Percentiles rank a stretch among this genome's conserved stretches.
Conservation (phyloP, 2,888 invertebrate genomes). For the Mythimna albipuncta region DNA sequence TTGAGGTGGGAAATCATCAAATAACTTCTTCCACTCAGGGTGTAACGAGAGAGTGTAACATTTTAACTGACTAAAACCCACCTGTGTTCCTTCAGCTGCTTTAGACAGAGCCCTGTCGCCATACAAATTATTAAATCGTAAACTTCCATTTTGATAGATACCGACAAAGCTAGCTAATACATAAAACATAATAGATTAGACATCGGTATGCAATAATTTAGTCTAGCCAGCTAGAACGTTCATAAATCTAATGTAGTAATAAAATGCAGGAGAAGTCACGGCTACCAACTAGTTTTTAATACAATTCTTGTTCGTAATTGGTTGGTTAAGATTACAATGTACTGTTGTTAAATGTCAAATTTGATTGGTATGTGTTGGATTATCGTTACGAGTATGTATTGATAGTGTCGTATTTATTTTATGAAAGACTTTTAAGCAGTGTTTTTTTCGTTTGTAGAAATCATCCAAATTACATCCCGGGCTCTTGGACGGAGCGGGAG, state of each 20-base stretch:
- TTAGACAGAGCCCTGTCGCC: constrained; percentile 4
- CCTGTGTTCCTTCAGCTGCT: no score
- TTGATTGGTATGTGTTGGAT: constrained; percentile 12
- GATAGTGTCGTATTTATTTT: constrained; percentile 10
- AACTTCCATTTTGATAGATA: constrained; percentile 10
- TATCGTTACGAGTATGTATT: constrained; percentile 1
- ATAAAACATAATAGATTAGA: constrained; percentile 30
- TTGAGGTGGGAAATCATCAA: no score
- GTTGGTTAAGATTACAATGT: constrained; percentile 45
- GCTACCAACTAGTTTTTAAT: constrained; percentile 43
- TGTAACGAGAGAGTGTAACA: no score
- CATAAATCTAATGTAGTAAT: constrained; percentile 39
- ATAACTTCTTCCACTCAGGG: no score
- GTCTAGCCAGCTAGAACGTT: constrained; percentile 8
- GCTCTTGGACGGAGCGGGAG: no score
- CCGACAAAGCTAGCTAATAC: constrained; percentile 23
- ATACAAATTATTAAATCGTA: background rate
- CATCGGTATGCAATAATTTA: constrained; percentile 44
- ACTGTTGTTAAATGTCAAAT: constrained; percentile 47
- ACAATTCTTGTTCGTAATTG: constrained; percentile 36
- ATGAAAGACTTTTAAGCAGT: background rate
- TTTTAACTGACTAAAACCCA: no score
- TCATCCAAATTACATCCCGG: no score
- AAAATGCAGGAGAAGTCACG: constrained; percentile 39
- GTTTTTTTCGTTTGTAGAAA: no score